Base-by-base conservation (phyloP, 2,888 invertebrate genomes). In the Synergus umbraculus region DNA sequence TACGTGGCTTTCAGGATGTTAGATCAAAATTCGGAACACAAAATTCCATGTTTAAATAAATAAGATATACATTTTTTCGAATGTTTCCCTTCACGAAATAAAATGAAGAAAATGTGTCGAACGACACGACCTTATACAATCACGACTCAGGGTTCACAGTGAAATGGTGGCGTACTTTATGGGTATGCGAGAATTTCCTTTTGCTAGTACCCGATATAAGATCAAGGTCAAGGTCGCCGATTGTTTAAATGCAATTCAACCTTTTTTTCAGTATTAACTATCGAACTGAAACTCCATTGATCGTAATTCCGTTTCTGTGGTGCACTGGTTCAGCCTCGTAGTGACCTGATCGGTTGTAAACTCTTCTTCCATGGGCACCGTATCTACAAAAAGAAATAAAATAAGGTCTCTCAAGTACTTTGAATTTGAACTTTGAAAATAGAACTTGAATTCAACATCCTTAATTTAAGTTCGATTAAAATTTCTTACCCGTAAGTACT, bases 271-370 rank as follows among this genome's bases (percentile, higher is more conserved):
- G 44, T 43, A 18, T 77, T 78, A 85, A 87, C 93, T 94, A 97
- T 93, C 97, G 95, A 76, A 97, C 97, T 60, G 97, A 96, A 69
- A 97, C 97, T 10, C 97, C 97, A 90, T 97, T 97, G 87, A 97
- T 97, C 66, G 97, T 97, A 87, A 97, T 96, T 37, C 95, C 95
- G 73, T 94, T 95, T 82, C 93, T 93, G 83, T 92, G 92, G 58
- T 94, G 92, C 0, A 94, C 92, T 12, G 96, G 96, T 86, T 96
- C 96, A 0, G 96, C 96, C 81, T 95, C 95, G 89, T 95, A 95
- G 67, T 92, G 92, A 78, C 92, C 90, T 10, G 92, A 88, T 83
- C 91, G 89, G 78, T 90, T 88, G 84, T 91, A 91, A 66, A 86
- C 86, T 87, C 91, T 88, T 79, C 90, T 87, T 18, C 87, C 85